Percentiles rank a stretch among this genome's conserved stretches.
These are phyloP conservation scores for Anas capensis DNA, from an alignment of 2,797 vertebrate genomes.

Conservation along the genomic window DNA sequence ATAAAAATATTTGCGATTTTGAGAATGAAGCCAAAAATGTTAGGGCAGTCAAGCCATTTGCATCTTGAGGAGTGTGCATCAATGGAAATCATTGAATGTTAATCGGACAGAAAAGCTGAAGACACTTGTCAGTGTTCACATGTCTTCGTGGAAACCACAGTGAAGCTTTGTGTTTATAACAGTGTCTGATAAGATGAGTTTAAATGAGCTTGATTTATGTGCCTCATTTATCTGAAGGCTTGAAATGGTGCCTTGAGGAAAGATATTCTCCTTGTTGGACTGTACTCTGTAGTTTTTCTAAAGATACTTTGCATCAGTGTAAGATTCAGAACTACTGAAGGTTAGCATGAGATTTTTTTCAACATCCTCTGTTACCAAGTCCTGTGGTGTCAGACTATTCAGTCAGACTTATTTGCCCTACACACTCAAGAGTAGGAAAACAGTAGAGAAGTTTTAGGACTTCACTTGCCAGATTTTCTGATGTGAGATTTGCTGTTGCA, in stretches of 20 bases:
- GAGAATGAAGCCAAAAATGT: neutral
- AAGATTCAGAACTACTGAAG: neutral
- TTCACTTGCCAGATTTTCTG: neutral
- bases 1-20: neutral
- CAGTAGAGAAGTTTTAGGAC: neutral
- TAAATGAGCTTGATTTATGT: neutral
- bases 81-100: neutral
- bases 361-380: neutral
- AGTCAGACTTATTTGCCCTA: neutral
- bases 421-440: neutral
- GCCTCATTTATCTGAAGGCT: neutral
- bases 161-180: neutral
- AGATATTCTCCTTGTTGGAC: neutral
- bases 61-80: neutral
- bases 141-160: neutral
- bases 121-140: neutral
- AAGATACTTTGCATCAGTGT: neutral
- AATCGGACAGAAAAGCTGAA: neutral
- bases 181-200: neutral
- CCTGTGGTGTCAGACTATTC: neutral
- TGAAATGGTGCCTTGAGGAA: neutral
- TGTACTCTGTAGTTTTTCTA: neutral
- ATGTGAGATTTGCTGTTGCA: conserved; percentile 22
- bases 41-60: neutral
- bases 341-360: neutral